A percentile compares a stretch with the other conserved stretches of the same genome.
phyloP scores from a whole-genome alignment of 2,888 invertebrate genomes.

The Orthosia gracilis region DNA sequence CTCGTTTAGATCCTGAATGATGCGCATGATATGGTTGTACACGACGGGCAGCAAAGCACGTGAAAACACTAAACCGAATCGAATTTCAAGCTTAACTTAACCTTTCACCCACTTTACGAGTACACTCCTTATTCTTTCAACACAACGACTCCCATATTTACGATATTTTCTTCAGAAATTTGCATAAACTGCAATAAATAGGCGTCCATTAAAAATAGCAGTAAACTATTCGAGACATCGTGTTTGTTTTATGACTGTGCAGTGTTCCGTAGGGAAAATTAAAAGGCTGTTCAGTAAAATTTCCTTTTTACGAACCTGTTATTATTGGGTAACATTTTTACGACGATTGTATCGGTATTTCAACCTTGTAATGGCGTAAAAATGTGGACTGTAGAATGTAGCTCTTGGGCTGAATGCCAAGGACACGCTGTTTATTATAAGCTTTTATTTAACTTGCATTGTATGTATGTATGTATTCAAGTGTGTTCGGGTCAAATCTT shows the following conservation, averaged over 20 bases:
- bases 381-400: conserved; percentile 6
- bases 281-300: conserved; percentile 69
- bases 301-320: conserved; percentile 67
- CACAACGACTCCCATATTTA: conserved; percentile 28
- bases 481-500: no score
- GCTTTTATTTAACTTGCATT: no score
- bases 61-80: not conserved
- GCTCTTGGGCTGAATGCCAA: not conserved
- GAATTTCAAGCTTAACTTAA: conserved; percentile 1
- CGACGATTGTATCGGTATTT: conserved; percentile 30
- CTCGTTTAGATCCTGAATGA: no score
- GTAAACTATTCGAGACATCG: conserved; percentile 62
- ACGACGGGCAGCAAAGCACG: no score
- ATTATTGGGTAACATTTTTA: conserved; percentile 59
- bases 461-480: no score
- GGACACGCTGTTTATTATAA: not conserved
- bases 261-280: conserved; percentile 62
- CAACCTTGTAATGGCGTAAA: conserved; percentile 26
- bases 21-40: no score
- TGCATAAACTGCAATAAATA: conserved; percentile 64
- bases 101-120: not conserved
- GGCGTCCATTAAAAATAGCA: conserved; percentile 49
- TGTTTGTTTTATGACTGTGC: conserved; percentile 68
- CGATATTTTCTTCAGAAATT: conserved; percentile 42
- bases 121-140: conserved; percentile 14